phyloP scores from a whole-genome alignment of 2,797 vertebrate genomes.

The Neoniphon sammara region DNA sequence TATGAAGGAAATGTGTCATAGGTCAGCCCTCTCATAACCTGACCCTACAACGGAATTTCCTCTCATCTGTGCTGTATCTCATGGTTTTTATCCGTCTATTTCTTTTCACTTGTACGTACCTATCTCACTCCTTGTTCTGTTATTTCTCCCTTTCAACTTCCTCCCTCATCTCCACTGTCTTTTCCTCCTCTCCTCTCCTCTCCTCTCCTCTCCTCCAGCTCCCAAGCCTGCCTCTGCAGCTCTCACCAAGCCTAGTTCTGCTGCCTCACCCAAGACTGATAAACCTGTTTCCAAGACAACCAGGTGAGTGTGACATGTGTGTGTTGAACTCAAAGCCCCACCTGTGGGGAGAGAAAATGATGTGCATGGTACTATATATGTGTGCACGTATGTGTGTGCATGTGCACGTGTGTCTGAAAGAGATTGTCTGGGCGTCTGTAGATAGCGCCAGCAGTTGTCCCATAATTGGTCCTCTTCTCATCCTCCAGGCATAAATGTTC shows the following conservation, averaged over 20 bases:
- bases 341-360: conserved; percentile 3
- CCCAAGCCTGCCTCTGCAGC: conserved; percentile 55
- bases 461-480: conserved; percentile 11
- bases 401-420: background rate
- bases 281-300: conserved; percentile 80
- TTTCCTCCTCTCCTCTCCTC: background rate
- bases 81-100: background rate
- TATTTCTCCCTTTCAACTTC: background rate
- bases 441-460: conserved; percentile 24
- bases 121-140: no score
- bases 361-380: conserved; percentile 3
- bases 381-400: background rate
- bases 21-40: conserved; percentile 16
- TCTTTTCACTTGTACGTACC: background rate
- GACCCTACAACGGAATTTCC: conserved; percentile 41
- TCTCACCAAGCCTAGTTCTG: conserved; percentile 69
- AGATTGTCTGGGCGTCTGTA: conserved; percentile 34
- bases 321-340: conserved; percentile 25
- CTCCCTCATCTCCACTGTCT: no score
- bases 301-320: conserved; percentile 74
- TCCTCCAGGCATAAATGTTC: conserved; percentile 9
- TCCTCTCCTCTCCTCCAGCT: conserved; percentile 37
- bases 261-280: conserved; percentile 70
- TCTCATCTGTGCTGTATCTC: conserved; percentile 15
- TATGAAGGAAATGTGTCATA: conserved; percentile 13